A percentile compares a stretch with the other conserved stretches of the same genome.
phyloP scores from a whole-genome alignment of 2,797 vertebrate species.

The Oryzias sinensis region DNA sequence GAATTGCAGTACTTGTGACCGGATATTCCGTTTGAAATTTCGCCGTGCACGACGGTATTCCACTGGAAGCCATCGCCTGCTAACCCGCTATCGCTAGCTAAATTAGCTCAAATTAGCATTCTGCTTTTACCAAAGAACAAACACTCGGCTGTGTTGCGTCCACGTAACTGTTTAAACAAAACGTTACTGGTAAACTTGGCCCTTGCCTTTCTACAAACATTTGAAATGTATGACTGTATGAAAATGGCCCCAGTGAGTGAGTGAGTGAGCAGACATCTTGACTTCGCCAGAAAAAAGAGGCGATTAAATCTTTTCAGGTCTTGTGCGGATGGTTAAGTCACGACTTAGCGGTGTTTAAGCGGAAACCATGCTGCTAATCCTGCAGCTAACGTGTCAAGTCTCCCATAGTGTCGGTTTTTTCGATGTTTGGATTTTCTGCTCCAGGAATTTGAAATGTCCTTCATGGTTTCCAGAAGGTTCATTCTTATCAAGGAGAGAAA shows the following conservation, averaged over 20 bases:
- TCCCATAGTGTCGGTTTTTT: background rate
- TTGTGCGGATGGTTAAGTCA: constrained; percentile 16
- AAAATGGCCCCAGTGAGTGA: constrained; percentile 64
- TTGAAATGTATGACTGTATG: constrained; percentile 40
- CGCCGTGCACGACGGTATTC: constrained; percentile 9
- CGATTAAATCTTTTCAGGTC: constrained; percentile 43
- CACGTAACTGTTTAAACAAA: background rate
- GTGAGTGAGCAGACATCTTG: constrained; percentile 80
- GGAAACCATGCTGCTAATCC: background rate
- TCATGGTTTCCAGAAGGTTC: constrained; percentile 56
- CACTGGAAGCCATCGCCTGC: constrained; percentile 22
- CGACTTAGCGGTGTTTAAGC: constrained; percentile 2
- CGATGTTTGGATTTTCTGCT: constrained; percentile 25
- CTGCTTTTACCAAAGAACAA: constrained; percentile 62
- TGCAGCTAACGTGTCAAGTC: too few relatives aligned
- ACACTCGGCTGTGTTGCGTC: background rate
- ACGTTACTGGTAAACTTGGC: background rate
- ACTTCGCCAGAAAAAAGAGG: constrained; percentile 56
- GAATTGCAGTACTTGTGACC: constrained; percentile 10
- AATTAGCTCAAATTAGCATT: constrained; percentile 64
- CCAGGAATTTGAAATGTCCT: constrained; percentile 50
- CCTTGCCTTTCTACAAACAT: background rate
- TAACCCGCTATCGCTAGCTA: constrained; percentile 52
- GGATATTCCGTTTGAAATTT: constrained; percentile 39
- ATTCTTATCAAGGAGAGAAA: constrained; percentile 6